Percentiles rank a stretch among this genome's conserved stretches.
phyloP scores from a whole-genome alignment of 2,797 vertebrate species.

The Crossoptilon crossoptilon region DNA sequence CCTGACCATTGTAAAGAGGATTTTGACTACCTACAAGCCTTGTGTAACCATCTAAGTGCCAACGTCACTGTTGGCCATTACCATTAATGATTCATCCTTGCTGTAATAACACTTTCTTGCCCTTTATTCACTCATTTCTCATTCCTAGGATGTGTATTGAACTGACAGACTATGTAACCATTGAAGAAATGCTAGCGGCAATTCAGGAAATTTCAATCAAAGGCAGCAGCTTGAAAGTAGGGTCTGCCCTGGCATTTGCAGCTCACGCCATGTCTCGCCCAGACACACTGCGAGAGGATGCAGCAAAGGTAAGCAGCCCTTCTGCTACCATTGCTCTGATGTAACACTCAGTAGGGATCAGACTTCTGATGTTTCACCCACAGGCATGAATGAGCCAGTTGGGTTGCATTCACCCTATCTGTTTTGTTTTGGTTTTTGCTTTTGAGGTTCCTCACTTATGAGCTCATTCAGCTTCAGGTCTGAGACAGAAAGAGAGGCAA shows the following conservation, averaged over 20 bases:
- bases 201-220: slow-evolving; percentile 80
- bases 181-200: slow-evolving; percentile 80
- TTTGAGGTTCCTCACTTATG: neutral
- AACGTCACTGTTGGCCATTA: accelerated
- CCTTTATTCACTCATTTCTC: neutral
- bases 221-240: slow-evolving; percentile 82
- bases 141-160: slow-evolving; percentile 19
- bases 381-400: neutral
- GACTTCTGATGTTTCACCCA: neutral
- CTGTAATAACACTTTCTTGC: neutral
- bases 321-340: neutral
- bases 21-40: neutral
- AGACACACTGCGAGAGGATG: slow-evolving; percentile 79
- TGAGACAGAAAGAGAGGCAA: neutral
- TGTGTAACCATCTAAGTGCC: neutral
- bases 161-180: slow-evolving; percentile 81
- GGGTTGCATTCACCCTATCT: neutral
- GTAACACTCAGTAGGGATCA: neutral
- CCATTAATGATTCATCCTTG: neutral
- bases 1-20: neutral
- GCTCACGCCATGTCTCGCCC: slow-evolving; percentile 80
- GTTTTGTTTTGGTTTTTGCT: neutral
- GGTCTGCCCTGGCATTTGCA: slow-evolving; percentile 84
- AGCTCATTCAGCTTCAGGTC: neutral
- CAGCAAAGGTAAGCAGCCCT: slow-evolving; percentile 83